A percentile compares a stretch with the other conserved stretches of the same genome.
Conservation (phyloP, 2,888 invertebrate genomes). For the Coremacera marginata region DNA sequence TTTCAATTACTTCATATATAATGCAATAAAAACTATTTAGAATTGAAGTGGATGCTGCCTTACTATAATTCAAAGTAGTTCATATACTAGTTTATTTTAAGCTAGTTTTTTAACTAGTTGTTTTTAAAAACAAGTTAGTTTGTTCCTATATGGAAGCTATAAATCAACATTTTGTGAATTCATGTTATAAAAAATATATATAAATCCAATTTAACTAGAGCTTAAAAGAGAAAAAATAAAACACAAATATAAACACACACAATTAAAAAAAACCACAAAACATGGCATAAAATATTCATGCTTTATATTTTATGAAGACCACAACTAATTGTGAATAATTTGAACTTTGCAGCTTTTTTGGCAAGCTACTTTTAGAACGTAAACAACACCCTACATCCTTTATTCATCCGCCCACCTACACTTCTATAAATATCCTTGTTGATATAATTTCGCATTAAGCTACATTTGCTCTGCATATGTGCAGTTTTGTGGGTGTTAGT, state of each 20-base stretch:
- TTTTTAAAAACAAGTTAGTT: too few species aligned
- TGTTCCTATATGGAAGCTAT: too few species aligned
- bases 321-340: conserved; percentile 36
- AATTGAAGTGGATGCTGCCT: too few species aligned
- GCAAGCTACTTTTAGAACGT: too few species aligned
- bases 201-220: not conserved
- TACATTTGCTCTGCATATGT: not conserved
- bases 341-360: conserved; percentile 18
- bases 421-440: not conserved
- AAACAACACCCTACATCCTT: not conserved
- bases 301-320: conserved; percentile 20
- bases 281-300: conserved; percentile 30
- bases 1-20: too few species aligned
- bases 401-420: not conserved
- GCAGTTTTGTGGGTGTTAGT: not conserved
- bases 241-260: not conserved
- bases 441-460: not conserved
- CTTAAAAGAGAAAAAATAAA: not conserved
- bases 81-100: too few species aligned
- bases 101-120: too few species aligned
- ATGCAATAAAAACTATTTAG: too few species aligned
- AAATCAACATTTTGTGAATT: not conserved
- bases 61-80: too few species aligned
- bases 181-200: not conserved
- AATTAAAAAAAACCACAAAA: not conserved